These are phyloP conservation scores for Leucophenga varia DNA, from an alignment of 1,140 invertebrate species.

Conservation along the genomic window DNA sequence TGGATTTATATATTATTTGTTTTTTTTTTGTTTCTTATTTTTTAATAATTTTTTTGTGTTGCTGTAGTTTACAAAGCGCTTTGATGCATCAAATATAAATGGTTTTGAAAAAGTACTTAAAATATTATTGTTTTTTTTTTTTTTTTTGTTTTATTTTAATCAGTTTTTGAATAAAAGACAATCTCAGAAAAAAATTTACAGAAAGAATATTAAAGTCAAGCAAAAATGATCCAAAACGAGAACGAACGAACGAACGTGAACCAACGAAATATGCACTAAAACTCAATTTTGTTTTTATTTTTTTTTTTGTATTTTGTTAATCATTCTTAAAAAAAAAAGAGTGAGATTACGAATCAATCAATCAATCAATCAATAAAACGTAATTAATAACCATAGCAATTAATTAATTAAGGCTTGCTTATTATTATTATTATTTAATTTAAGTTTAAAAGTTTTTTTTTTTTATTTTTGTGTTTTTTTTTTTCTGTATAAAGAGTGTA, in stretches of 20 bases:
- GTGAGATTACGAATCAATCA: conserved; percentile 31
- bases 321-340: conserved; percentile 40
- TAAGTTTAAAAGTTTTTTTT: conserved; percentile 30
- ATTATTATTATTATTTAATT: conserved; percentile 35
- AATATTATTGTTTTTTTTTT: no score
- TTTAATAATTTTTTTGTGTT: conserved; percentile 10
- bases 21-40: conserved; percentile 9
- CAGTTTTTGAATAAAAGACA: conserved; percentile 37
- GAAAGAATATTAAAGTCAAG: conserved; percentile 54
- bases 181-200: conserved; percentile 49
- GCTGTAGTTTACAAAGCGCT: no score
- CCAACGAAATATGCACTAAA: conserved; percentile 50
- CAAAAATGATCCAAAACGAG: conserved; percentile 48
- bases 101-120: no score
- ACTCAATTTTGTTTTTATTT: conserved; percentile 47
- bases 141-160: no score
- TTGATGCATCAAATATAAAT: conserved; percentile 39
- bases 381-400: conserved; percentile 42
- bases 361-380: neutral
- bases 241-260: conserved; percentile 35
- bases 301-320: no score
- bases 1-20: no score
- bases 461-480: conserved; percentile 21
- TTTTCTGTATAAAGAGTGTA: conserved; percentile 1
- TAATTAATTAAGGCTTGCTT: conserved; percentile 45